Base-by-base conservation (phyloP, 1,140 invertebrate species). In the Goniozus legneri region DNA sequence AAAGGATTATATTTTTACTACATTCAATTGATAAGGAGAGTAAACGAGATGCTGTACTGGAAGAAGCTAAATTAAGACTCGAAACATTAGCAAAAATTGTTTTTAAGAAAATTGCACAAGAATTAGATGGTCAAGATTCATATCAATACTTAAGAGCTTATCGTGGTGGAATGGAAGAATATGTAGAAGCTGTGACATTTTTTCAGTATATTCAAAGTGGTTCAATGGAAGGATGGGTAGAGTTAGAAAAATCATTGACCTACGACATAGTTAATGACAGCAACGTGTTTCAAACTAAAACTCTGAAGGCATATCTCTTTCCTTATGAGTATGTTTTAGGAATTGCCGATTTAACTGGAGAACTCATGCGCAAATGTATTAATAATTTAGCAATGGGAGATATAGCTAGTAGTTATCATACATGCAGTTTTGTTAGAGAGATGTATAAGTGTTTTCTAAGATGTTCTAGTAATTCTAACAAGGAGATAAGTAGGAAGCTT, bases 321-420 rank as follows among this genome's bases (percentile, higher is more conserved):
- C 81, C 83, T 0, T 68, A 65, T 30, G 89, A 92, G 55, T 92
- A 85, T 59, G 82, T 95, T 54, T 69, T 95, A n/a, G 92, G 92
- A 1, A 70, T 95, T 31, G 85, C 87, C 6, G 92, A 96, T 76
- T 76, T 94, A 8, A 93, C 91, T 3, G 92, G 92, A 1, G 92
- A 96, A 69, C 64, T 95, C 16, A 95, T 95, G 92, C 79, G 92
- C 44, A 83, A 85, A 54, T 91, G 90, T 45, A 92, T 95, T 4
- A 92, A 89, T 59, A 86, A 84, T 58, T 79, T 95, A 21, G 84
- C 87, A 0, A 79, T 78, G 47, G 90, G 89, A 0, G 84, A 93
- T 56, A 80, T 86, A n/a, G 79, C 83, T 14, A 82, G 82, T 38
- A 91, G 91, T 58, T 84, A 84, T 62, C 71, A 85, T 41, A 82